These are phyloP conservation scores for Periplaneta americana DNA, from an alignment of 1,140 invertebrate genomes.

Conservation along the genomic window DNA sequence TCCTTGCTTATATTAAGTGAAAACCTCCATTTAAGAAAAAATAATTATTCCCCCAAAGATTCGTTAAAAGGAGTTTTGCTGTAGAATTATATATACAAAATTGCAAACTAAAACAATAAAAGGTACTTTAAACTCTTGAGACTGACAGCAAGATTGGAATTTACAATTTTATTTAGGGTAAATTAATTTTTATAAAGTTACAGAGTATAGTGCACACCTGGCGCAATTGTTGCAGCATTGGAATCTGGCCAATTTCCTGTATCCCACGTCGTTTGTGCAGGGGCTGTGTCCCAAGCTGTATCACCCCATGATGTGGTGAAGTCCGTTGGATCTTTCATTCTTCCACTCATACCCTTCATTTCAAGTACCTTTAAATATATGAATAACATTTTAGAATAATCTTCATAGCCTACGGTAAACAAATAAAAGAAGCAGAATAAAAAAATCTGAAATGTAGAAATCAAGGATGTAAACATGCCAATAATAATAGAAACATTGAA, in stretches of 20 bases:
- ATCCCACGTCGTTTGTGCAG: conserved; percentile 35
- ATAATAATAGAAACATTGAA: too few species aligned
- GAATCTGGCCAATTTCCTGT: conserved; percentile 11
- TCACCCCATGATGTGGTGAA: conserved; percentile 32
- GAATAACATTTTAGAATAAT: background rate
- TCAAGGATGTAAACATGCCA: background rate
- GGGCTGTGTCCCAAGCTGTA: conserved; percentile 18
- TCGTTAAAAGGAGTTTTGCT: too few species aligned
- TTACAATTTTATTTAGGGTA: too few species aligned
- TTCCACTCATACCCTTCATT: conserved; percentile 39
- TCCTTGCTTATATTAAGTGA: too few species aligned
- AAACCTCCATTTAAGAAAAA: too few species aligned
- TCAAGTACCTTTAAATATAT: conserved; percentile 39
- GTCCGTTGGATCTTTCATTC: conserved; percentile 20
- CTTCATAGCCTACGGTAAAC: background rate
- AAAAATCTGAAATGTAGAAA: background rate
- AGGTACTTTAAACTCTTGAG: too few species aligned
- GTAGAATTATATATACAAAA: too few species aligned
- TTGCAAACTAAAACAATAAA: too few species aligned
- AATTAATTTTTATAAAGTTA: too few species aligned
- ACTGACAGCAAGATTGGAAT: too few species aligned
- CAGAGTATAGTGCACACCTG: background rate
- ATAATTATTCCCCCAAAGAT: too few species aligned
- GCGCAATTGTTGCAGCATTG: background rate
- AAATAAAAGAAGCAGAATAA: background rate